Evolutionary conservation across 2,113 vertebrate species (phyloP), one percentile per base, ranked within the genome.

Genomic region (Astur gentilis): DNA sequence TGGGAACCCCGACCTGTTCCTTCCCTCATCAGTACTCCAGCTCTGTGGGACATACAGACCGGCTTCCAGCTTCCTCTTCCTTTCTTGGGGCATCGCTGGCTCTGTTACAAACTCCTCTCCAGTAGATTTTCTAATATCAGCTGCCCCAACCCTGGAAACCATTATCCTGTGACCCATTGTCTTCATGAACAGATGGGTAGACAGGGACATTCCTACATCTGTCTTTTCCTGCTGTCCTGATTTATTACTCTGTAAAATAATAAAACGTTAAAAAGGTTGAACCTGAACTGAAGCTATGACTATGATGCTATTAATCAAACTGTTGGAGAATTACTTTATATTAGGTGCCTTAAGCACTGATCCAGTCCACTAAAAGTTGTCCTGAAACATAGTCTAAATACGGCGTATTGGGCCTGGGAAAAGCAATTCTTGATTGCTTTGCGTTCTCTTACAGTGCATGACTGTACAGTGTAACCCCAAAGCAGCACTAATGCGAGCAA

Each of bases 211-310:
- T 84, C 47, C 52, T 89, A 45, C 77, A 78, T 94, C 93, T 91
- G 90, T 95, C 98, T 97, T 96, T 80, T 92, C 71, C 83, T 71
- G 60, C 89, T 62, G 61, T 91, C 79, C 95, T 97, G 97, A 97
- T 95, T 95, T 97, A 98, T 98, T 95, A 89, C 90, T 83, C 97
- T 93, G 93, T 96, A 97, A 97, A 97, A 97, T 97, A 96, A 98
- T 98, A 97, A 97, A 97, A 97, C 83, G 80, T 98, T 97, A 93
- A 96, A 97, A 97, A 98, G 95, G 91, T 97, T 97, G 98, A 98
- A 96, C 97, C 96, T 96, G 96, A 97, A 97, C 95, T 36, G 90
- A 96, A 97, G 84, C 96, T 95, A 54, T 89, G 93, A 97, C 96
- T 97, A 29, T 94, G 97, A 93, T 92, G 86, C 96, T 89, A 94